Evolutionary conservation across 2,888 invertebrate genomes (phyloP), one percentile per base, ranked within the genome.

Genomic region (Sarcophaga variegata): DNA sequence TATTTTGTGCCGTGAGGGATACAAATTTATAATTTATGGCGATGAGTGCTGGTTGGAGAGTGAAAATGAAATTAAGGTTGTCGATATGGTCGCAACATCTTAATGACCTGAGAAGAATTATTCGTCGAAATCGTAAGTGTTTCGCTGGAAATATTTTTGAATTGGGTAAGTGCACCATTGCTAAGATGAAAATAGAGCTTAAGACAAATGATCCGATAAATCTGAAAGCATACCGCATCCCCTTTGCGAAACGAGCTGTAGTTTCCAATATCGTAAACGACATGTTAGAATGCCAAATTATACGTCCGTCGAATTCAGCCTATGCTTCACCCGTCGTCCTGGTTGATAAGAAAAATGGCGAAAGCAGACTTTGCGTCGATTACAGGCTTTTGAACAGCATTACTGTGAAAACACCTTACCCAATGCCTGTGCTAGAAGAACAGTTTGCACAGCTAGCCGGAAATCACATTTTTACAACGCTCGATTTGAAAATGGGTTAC

Each of bases 21-120:
- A 64, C 17, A 84, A 78, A 62, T 72, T 86, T 1, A 66, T 86
- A 20, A 87, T 87, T 12, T 83, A 87, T 66, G 84, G 83, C n/a
- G 79, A 62, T 14, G 69, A 81, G 11, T 87, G 88, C 67, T 67
- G 81, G 67, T 37, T 87, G 2, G 80, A 80, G 66, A 37, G 8
- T 6, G 27, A 60, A 25, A 17, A 63, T 62, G 45, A 75, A 54
- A 69, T 69, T 54, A 54, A 69, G 37, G 22, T 81, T 2, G 22
- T 10, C 27, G 60, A 67, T 63, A 62, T 14, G 14, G 69, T 59
- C 22, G 27, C 20, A 64, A 22, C 49, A 78, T 27, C 4, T 62
- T 54, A n/a, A 54, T 5, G 49, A 71, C 14, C 54, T 82, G n/a
- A 75, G 54, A 20, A 8, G 11, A n/a, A 76, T 75, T 47, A 67